These are phyloP conservation scores for Parazoanthus darwini DNA, from an alignment of 92 coral and sea anemone species.

Conservation along the genomic window DNA sequence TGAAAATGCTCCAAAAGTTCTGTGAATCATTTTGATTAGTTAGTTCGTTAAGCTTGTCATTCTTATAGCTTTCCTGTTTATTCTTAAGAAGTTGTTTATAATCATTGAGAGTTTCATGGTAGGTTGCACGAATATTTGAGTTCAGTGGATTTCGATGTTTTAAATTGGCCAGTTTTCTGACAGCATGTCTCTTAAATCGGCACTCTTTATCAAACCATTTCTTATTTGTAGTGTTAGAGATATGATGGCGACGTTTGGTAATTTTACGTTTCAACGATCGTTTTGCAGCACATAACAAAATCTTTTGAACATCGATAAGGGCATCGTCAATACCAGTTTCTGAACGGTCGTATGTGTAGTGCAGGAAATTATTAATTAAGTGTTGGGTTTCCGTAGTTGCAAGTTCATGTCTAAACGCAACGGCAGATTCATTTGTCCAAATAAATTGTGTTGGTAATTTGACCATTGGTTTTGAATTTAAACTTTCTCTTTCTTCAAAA, in stretches of 20 bases:
- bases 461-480: slow-evolving; percentile 8
- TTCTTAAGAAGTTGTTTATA: slow-evolving; percentile 15
- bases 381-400: slow-evolving; percentile 17
- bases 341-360: background rate
- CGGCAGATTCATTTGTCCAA: background rate
- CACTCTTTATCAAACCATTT: background rate
- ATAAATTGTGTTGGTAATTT: slow-evolving; percentile 23
- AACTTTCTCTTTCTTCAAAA: background rate
- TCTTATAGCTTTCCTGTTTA: background rate
- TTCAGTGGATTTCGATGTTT: background rate
- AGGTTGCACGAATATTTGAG: background rate
- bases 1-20: background rate
- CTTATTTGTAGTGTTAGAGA: background rate
- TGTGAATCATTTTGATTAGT: background rate
- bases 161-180: background rate
- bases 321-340: background rate
- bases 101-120: slow-evolving; percentile 6
- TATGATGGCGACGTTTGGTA: background rate
- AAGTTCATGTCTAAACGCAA: slow-evolving; percentile 5
- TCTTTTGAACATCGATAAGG: background rate
- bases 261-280: slow-evolving; percentile 1
- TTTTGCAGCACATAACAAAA: background rate
- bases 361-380: background rate
- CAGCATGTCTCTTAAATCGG: background rate
- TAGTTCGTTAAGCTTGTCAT: background rate